Evolutionary conservation across 2,113 vertebrate genomes (phyloP).

Genomic region (Acanthisitta chloris): DNA sequence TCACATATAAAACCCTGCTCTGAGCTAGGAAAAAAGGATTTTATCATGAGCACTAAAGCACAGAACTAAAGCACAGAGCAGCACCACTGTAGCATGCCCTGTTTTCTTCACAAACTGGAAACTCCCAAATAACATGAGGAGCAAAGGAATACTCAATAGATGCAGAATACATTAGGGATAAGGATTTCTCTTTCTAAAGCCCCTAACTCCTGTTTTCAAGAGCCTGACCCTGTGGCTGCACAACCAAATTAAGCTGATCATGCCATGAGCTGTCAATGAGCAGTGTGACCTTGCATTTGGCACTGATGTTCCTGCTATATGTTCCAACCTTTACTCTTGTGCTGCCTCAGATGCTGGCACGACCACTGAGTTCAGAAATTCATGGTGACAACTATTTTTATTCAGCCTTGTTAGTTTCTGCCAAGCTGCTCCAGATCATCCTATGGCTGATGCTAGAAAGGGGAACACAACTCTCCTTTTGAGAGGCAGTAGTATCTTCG

Average conservation of each 20-base stretch:
- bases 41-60: background rate
- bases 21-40: background rate
- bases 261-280: rapidly evolving
- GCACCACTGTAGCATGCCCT: background rate
- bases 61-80: background rate
- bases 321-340: background rate
- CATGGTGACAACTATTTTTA: background rate
- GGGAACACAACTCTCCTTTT: background rate
- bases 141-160: background rate
- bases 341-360: background rate
- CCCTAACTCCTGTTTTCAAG: background rate
- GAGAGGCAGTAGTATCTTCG: background rate
- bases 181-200: background rate
- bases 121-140: background rate
- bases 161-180: background rate
- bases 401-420: background rate
- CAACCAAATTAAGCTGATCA: background rate
- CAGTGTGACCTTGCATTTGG: background rate
- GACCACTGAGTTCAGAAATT: background rate
- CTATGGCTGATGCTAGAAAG: background rate
- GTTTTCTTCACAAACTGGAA: background rate
- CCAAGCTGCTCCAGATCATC: background rate
- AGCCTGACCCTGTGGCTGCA: background rate
- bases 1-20: background rate
- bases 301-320: background rate